Conservation (phyloP, 2,113 vertebrate genomes). For the Bos javanicus region DNA sequence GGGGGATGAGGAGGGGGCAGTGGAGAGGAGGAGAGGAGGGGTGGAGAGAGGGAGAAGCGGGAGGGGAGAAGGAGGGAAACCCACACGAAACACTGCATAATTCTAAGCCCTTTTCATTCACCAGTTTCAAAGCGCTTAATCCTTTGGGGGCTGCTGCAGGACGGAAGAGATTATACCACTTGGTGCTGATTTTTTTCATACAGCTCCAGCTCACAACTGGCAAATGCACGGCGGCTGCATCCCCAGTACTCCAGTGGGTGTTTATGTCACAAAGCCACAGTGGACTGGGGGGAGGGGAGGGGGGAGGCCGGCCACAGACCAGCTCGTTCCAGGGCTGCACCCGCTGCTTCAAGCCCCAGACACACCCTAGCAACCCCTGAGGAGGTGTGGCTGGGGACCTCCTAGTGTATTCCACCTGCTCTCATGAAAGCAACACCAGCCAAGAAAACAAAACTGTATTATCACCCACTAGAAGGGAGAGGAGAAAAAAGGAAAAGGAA, state of each 20-base stretch:
- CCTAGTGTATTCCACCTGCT: not conserved
- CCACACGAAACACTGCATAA: not conserved
- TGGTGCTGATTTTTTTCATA: not conserved
- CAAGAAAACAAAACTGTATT: not conserved
- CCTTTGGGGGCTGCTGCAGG: not conserved
- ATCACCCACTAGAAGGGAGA: not conserved
- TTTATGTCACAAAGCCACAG: slow-evolving; percentile 62
- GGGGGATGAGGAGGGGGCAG: not conserved
- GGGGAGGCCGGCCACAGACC: not conserved
- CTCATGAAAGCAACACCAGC: not conserved
- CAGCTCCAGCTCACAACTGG: not conserved
- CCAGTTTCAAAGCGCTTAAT: not conserved
- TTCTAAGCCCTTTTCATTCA: not conserved
- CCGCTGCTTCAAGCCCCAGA: not conserved
- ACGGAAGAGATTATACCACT: not conserved
- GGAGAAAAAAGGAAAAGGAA: not conserved
- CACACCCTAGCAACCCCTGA: not conserved
- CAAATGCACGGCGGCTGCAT: not conserved
- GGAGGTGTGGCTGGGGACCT: not conserved
- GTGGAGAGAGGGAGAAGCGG: not conserved
- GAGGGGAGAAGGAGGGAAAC: not conserved
- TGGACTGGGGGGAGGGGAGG: not conserved
- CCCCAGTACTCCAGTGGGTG: not conserved
- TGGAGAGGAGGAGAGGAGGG: not conserved
- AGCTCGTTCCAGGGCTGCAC: not conserved